Base-by-base conservation (phyloP, 2,113 vertebrate species). In the Heloderma charlesbogerti region DNA sequence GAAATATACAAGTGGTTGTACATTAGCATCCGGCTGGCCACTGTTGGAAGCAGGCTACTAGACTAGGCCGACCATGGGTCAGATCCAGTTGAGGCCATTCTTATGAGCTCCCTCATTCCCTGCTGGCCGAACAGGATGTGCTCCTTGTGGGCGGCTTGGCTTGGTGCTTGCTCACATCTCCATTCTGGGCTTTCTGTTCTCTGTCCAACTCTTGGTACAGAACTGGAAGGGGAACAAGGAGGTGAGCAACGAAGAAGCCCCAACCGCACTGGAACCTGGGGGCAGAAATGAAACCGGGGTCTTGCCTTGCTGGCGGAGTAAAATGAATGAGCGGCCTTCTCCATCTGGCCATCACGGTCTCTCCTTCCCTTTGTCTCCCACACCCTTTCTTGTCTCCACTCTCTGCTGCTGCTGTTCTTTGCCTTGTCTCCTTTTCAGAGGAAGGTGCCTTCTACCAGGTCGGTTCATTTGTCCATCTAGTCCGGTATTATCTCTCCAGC, bases 91-190 rank as follows among this genome's bases (percentile, higher is more conserved):
- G 54, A 3, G 22, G 48, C n/a, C 63, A 3, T 4, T 71, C 31
- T 15, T 34, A 8, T 5, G 54, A 2, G 1, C 6, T 67, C 31
- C 48, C 10, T 20, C 71, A 54, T 40, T 40, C 45, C 51, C 72
- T 6, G 60, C 3, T 5, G 66, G 66, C 8, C 66, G 2, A 7
- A 29, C 27, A 9, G 66, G 25, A 29, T 54, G 34, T 3, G 37
- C 74, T 66, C 8, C 12, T 10, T 6, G 6, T 3, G 25, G 34
- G 40, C 18, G 34, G 31, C 43, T 29, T 60, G 34, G 31, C 43
- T 29, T 60, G 25, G 57, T 15, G 0, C 87, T 86, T 71, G 77
- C 92, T 90, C 93, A 54, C 90, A 90, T 89, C 92, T 92, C 80
- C 48, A 40, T 40, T 85, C 66, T 12, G 0, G 54, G 75, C 81